Evolutionary conservation across 2,888 invertebrate genomes (phyloP), one percentile per base, ranked within the genome.

Genomic region (Polylopha cassiicola): DNA sequence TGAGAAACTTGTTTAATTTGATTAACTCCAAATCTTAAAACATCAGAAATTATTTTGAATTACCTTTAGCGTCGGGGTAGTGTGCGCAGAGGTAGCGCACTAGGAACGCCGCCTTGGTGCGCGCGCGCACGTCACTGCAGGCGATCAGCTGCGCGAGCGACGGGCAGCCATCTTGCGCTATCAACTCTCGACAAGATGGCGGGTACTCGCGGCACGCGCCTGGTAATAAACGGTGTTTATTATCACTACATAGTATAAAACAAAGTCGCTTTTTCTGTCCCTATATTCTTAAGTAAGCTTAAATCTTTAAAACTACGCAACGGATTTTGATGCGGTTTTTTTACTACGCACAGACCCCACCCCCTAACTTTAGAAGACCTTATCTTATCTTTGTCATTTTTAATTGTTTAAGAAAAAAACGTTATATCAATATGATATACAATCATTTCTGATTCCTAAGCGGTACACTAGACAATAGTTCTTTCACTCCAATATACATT

Each of bases 61-160:
- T 28, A 81, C 92, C 89, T 86, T 86, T 89, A 13, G 90, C 81
- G 3, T 79, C 72, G 0, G 72, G 61, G 37, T 87, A 71, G 48
- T 88, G 74, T 2, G 70, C 55, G 51, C 90, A 89, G 6, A 95
- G 68, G 9, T 89, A 78, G 0, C 87, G 75, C 26, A 94, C 68
- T 33, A 95, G 77, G 73, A 95, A 95, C 5, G 92, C 89, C 0
- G 91, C 88, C 73, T 94, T 95, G 2, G 89, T 89, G 52, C 89
- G 84, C 2, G 92, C 78, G 49, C 89, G 88, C 28, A 87, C 82
- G 24, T 89, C 80, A 0, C 81, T 64, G 9, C 82, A 84, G 42
- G 86, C 76, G 58, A 95, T 78, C 2, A 90, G 87, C 34, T 87
- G 77, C 33, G 89, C 66, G 4, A 95, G 71, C 4, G 87, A 77